These are phyloP conservation scores for Eristalis tenax DNA, from an alignment of 2,888 invertebrate genomes.

Conservation along the genomic window DNA sequence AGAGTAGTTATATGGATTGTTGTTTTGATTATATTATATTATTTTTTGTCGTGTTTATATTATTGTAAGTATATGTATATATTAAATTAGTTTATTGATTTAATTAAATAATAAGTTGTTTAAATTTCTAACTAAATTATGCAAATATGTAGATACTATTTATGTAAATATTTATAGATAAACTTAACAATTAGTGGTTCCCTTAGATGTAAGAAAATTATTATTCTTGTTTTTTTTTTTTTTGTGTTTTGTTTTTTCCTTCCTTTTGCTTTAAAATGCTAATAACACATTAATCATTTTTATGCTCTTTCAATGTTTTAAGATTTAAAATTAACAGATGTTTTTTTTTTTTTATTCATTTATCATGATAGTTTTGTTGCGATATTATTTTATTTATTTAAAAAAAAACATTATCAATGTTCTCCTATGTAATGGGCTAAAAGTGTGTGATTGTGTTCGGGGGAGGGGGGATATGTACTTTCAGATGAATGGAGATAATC, in stretches of 20 bases:
- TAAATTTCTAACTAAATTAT: slow-evolving; percentile 68
- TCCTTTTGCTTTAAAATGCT: slow-evolving; percentile 63
- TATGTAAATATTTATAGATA: slow-evolving; percentile 53
- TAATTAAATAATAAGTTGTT: slow-evolving; percentile 63
- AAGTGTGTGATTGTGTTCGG: slow-evolving; percentile 24
- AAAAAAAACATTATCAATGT: not conserved
- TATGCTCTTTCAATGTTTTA: slow-evolving; percentile 32
- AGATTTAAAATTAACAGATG: slow-evolving; percentile 37
- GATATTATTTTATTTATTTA: slow-evolving; percentile 2
- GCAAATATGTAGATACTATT: slow-evolving; percentile 43
- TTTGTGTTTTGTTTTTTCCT: slow-evolving; percentile 1
- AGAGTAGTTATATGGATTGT: slow-evolving; percentile 33
- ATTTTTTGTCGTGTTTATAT: slow-evolving; percentile 2
- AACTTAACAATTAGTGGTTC: slow-evolving; percentile 49
- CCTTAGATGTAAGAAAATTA: slow-evolving; percentile 54
- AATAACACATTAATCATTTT: slow-evolving; percentile 67
- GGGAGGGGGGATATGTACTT: slow-evolving; percentile 16
- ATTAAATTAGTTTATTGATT: slow-evolving; percentile 71
- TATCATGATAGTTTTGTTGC: slow-evolving; percentile 29
- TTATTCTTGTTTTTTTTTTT: slow-evolving; percentile 5
- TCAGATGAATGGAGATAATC: not conserved
- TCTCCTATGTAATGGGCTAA: not conserved
- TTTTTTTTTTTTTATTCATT: not conserved
- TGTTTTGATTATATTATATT: slow-evolving; percentile 26
- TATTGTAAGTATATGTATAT: slow-evolving; percentile 67